phyloP scores from a whole-genome alignment of 2,797 vertebrate species.

The Microctenopoma stevenorrisi region DNA sequence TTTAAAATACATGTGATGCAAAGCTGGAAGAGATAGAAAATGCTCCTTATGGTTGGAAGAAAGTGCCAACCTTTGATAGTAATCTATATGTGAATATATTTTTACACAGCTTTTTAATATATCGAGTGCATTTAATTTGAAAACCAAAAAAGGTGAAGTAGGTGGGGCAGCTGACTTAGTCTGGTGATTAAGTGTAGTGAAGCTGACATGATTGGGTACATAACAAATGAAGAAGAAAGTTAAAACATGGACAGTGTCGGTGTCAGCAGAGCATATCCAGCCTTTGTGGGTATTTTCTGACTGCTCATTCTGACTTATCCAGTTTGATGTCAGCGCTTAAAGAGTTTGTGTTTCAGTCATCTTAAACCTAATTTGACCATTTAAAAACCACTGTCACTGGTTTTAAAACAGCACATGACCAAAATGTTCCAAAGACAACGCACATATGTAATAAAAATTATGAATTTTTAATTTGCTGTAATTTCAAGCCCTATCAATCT shows the following conservation, averaged over 20 bases:
- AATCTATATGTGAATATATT: background rate
- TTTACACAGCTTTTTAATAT: constrained; percentile 1
- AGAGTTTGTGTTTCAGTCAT: background rate
- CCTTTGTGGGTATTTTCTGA: background rate
- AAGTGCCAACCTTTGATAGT: no score
- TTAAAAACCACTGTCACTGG: background rate
- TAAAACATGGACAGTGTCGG: constrained; percentile 8
- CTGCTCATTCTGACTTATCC: constrained; percentile 13
- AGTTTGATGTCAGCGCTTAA: background rate
- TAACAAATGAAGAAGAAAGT: background rate
- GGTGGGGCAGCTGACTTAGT: background rate
- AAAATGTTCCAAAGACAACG: background rate
- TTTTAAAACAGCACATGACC: background rate
- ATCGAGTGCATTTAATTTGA: background rate
- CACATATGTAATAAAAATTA: background rate
- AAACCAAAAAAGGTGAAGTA: constrained; percentile 20
- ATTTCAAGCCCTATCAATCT: no score
- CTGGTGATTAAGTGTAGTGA: constrained; percentile 8
- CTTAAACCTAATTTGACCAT: no score
- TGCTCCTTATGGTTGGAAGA: no score
- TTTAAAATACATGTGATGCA: background rate
- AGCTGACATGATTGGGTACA: constrained; percentile 16
- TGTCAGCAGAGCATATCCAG: background rate
- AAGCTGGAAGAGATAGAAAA: background rate
- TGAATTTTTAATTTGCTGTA: background rate